Percentiles rank a stretch among this genome's conserved stretches.
These are phyloP conservation scores for Enteromius mattozi DNA, from an alignment of 2,797 vertebrate species.

Conservation along the genomic window DNA sequence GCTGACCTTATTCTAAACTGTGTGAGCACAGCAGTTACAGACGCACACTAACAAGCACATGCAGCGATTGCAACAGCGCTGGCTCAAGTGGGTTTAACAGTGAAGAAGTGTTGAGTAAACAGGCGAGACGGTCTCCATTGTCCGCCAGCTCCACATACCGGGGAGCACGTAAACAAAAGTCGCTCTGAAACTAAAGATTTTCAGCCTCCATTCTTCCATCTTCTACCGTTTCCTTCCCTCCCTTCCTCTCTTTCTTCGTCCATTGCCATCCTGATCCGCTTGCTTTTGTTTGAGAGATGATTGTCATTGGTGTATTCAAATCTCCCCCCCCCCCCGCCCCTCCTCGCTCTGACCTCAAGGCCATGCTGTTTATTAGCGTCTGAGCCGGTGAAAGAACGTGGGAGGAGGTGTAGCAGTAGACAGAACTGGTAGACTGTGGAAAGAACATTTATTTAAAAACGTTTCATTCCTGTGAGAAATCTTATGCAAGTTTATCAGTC, in stretches of 20 bases:
- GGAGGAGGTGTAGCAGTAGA: constrained; percentile 33
- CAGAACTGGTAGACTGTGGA: constrained; percentile 27
- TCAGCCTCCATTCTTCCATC: constrained; percentile 35
- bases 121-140: neutral
- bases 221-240: constrained; percentile 52
- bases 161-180: constrained; percentile 6
- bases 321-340: constrained; percentile 26
- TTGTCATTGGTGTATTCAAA: constrained; percentile 70
- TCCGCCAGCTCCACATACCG: neutral
- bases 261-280: constrained; percentile 62
- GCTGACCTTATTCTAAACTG: constrained; percentile 57
- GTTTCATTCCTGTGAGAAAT: neutral
- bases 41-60: constrained; percentile 37
- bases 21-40: constrained; percentile 31
- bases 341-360: constrained; percentile 67
- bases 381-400: constrained; percentile 54
- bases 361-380: constrained; percentile 70
- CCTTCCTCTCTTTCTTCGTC: constrained; percentile 64
- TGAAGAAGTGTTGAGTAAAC: constrained; percentile 6
- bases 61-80: neutral
- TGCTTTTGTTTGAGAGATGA: constrained; percentile 74
- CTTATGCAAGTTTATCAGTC: neutral
- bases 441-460: constrained; percentile 9
- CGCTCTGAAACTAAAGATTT: constrained; percentile 2
- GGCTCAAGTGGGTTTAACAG: constrained; percentile 27